Conservation (phyloP, 2,113 vertebrate species). For the Caranx ignobilis region DNA sequence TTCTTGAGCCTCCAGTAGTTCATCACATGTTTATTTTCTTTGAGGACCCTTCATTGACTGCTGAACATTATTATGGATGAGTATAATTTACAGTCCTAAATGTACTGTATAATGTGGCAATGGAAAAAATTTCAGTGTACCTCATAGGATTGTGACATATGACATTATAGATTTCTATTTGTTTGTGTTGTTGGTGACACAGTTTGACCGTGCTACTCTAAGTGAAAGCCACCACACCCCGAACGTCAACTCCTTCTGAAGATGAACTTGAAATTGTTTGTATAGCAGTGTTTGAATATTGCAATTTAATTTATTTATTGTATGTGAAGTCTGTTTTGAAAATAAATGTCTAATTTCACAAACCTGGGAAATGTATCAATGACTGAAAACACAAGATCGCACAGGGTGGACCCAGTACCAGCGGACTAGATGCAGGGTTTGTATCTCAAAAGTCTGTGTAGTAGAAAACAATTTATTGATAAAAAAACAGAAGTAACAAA, state of each 20-base stretch:
- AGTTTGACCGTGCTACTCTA: constrained; percentile 51
- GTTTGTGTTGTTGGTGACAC: constrained; percentile 71
- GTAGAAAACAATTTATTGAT: constrained; percentile 33
- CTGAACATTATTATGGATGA: constrained; percentile 15
- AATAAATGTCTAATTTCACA: constrained; percentile 84
- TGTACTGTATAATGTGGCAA: constrained; percentile 53
- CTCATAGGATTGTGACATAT: constrained; percentile 45
- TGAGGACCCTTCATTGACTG: constrained; percentile 1
- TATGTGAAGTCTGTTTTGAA: constrained; percentile 82
- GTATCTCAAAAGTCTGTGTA: background rate
- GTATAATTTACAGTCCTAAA: constrained; percentile 34
- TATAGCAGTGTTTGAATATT: constrained; percentile 77
- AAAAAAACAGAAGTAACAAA: constrained; percentile 39
- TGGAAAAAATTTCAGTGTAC: constrained; percentile 56
- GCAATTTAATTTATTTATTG: constrained; percentile 86
- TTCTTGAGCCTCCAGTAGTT: constrained; percentile 8
- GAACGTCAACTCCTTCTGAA: constrained; percentile 69
- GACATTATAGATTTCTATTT: constrained; percentile 49
- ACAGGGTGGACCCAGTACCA: too few relatives aligned
- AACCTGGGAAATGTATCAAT: constrained; percentile 28
- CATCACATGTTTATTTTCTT: constrained; percentile 32
- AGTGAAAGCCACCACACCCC: constrained; percentile 41
- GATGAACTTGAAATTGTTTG: constrained; percentile 78
- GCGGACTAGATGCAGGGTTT: background rate
- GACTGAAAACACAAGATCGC: background rate